These are phyloP conservation scores for Phalacrocorax pelagicus DNA, from an alignment of 2,113 vertebrate species.

Conservation along the genomic window DNA sequence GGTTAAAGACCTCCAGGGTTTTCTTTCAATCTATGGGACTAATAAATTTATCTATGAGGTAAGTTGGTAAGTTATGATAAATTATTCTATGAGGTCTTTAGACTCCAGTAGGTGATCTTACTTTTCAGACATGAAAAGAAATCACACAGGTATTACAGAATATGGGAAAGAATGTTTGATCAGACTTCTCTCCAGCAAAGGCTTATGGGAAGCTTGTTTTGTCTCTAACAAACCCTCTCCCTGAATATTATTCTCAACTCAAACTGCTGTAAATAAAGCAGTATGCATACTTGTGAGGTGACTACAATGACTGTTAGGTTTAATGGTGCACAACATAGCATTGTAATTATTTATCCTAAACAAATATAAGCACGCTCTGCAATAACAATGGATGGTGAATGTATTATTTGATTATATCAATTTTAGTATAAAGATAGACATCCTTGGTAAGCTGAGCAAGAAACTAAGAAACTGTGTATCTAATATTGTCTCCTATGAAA, in stretches of 20 bases:
- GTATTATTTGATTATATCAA: rapidly evolving
- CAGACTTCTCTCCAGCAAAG: not conserved
- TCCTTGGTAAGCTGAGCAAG: not conserved
- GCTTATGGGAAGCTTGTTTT: not conserved
- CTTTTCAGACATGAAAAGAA: not conserved
- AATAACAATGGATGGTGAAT: not conserved
- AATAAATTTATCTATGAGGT: not conserved
- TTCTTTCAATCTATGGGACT: not conserved
- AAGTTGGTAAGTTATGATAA: not conserved
- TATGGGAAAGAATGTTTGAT: not conserved
- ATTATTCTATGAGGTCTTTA: not conserved
- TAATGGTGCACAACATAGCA: not conserved
- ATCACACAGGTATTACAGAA: not conserved
- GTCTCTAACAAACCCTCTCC: not conserved
- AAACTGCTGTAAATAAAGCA: not conserved
- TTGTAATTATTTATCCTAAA: not conserved
- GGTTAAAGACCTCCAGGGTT: not conserved
- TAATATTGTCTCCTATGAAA: not conserved
- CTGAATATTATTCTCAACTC: not conserved
- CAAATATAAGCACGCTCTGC: not conserved
- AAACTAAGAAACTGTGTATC: not conserved
- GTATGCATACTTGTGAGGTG: not conserved
- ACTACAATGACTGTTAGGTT: not conserved
- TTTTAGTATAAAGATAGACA: not conserved
- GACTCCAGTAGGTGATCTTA: not conserved